Evolutionary conservation across 2,797 vertebrate species (phyloP).

Genomic region (Steatocranus sp.): DNA sequence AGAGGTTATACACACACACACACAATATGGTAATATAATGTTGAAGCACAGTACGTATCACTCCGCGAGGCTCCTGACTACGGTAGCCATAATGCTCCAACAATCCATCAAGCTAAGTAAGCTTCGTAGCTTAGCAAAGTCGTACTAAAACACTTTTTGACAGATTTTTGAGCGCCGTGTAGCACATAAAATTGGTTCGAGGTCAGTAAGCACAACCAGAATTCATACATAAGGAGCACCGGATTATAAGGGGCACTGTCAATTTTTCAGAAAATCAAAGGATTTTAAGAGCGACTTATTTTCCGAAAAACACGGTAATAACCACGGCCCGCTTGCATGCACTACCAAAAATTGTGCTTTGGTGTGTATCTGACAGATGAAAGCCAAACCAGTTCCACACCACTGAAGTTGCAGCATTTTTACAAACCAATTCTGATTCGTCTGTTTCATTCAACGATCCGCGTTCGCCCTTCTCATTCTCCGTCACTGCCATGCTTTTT

Average conservation of each 20-base stretch:
- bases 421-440: not conserved
- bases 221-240: not conserved
- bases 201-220: not conserved
- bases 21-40: not conserved
- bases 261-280: not conserved
- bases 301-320: rapidly evolving
- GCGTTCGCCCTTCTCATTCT: not conserved
- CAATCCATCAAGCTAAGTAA: rapidly evolving
- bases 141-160: not conserved
- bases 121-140: rapidly evolving
- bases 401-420: not conserved
- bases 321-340: rapidly evolving
- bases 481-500: rapidly evolving
- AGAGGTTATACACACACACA: not conserved
- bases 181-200: rapidly evolving
- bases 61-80: not conserved
- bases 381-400: not conserved
- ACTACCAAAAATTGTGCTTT: not conserved
- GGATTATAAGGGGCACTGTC: rapidly evolving
- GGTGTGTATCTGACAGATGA: rapidly evolving
- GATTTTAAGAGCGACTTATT: not conserved
- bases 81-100: rapidly evolving
- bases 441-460: rapidly evolving
- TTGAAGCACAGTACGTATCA: not conserved
- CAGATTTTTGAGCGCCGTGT: rapidly evolving